Conservation (phyloP, 2,888 invertebrate genomes). For the Drosophila borealis region DNA sequence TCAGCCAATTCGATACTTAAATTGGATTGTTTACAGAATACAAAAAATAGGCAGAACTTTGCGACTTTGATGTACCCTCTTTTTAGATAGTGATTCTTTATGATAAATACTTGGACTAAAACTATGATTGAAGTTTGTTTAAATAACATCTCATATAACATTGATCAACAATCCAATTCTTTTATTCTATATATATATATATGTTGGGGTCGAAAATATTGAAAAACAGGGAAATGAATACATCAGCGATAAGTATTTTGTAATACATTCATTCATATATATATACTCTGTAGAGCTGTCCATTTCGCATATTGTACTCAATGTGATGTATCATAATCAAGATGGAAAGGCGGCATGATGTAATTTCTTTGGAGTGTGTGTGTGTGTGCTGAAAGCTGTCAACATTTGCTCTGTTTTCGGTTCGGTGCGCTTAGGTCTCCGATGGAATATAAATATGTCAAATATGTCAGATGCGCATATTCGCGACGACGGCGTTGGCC, state of each 20-base stretch:
- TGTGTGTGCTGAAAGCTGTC: constrained; percentile 16
- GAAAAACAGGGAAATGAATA: background rate
- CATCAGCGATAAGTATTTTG: background rate
- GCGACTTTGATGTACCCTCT: constrained; percentile 2
- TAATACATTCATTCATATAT: background rate
- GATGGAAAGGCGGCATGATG: too few species aligned
- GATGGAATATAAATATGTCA: constrained; percentile 42
- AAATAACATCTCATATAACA: too few species aligned
- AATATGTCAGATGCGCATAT: constrained; percentile 48
- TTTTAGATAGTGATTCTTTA: background rate
- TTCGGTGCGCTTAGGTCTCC: constrained; percentile 13
- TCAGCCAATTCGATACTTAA: constrained; percentile 37
- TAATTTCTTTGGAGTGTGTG: background rate
- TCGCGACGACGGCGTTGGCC: constrained; percentile 58
- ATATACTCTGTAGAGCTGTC: background rate
- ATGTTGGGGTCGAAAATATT: too few species aligned
- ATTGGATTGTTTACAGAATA: constrained; percentile 31
- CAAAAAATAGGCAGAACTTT: background rate
- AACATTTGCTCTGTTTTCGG: constrained; percentile 4
- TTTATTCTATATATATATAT: too few species aligned
- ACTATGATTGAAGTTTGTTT: too few species aligned
- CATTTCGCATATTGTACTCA: background rate
- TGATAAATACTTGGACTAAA: background rate
- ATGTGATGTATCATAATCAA: background rate
- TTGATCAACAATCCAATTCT: too few species aligned